Conservation (phyloP, 2,888 invertebrate species). For the Sisyra nigra region DNA sequence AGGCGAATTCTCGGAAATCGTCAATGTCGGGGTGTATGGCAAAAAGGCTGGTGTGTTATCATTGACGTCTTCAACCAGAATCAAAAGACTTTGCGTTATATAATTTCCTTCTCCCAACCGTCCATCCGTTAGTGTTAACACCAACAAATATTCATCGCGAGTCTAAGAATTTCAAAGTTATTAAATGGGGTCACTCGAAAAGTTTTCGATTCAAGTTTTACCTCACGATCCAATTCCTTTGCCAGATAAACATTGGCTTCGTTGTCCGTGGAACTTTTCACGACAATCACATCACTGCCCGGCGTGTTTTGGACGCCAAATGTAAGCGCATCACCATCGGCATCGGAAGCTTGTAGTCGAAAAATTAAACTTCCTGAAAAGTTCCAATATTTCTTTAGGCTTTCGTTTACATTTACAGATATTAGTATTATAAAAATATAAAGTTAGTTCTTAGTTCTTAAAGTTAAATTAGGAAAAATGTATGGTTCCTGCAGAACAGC, state of each 20-base stretch:
- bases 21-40: conserved; percentile 68
- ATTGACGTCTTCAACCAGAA: conserved; percentile 82
- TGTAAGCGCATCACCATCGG: conserved; percentile 66
- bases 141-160: conserved; percentile 76
- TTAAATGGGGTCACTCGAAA: neutral
- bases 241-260: conserved; percentile 79
- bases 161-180: conserved; percentile 32
- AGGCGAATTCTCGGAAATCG: conserved; percentile 60
- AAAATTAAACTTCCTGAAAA: conserved; percentile 56
- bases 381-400: neutral
- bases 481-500: too few species aligned
- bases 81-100: conserved; percentile 75
- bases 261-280: conserved; percentile 63
- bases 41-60: conserved; percentile 82
- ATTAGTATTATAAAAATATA: neutral
- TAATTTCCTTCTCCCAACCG: conserved; percentile 73
- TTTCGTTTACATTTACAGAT: neutral
- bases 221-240: conserved; percentile 83
- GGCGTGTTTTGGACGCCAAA: conserved; percentile 70
- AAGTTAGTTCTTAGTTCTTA: neutral
- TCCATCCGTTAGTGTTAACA: conserved; percentile 78
- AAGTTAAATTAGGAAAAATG: too few species aligned
- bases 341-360: conserved; percentile 65
- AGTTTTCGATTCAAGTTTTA: conserved; percentile 23
- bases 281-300: conserved; percentile 67